Conservation (phyloP, 2,113 vertebrate species). For the Aldabrachelys gigantea region DNA sequence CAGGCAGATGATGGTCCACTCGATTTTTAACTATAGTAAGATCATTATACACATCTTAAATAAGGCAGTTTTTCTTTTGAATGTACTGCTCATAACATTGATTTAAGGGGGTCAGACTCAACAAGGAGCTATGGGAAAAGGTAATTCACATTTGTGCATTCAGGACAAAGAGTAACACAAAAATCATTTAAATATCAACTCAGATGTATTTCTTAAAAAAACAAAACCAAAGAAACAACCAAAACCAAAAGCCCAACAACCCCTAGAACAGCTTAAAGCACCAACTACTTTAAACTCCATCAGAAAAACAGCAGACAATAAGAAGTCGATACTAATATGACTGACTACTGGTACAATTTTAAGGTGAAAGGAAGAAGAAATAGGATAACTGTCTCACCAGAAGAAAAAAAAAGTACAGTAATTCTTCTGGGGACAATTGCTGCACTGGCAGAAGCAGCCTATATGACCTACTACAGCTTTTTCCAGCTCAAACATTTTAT, state of each 20-base stretch:
- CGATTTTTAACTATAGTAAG: too few species aligned
- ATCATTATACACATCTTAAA: too few species aligned
- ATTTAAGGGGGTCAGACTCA: too few species aligned
- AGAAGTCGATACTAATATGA: too few species aligned
- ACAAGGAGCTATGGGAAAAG: too few species aligned
- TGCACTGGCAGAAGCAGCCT: background rate
- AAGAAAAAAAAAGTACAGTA: background rate
- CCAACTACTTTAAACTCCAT: too few species aligned
- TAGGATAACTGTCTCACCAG: background rate
- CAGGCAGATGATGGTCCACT: too few species aligned
- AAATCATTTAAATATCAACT: constrained; percentile 32
- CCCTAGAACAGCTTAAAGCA: too few species aligned
- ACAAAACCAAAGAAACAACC: background rate
- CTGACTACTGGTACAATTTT: background rate
- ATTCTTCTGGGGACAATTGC: background rate
- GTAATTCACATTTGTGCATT: background rate
- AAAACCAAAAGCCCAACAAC: too few species aligned
- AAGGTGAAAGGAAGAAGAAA: background rate
- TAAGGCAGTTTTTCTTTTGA: too few species aligned
- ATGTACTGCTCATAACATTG: too few species aligned
- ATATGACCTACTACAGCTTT: background rate
- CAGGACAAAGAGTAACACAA: background rate
- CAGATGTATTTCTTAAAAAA: constrained; percentile 1
- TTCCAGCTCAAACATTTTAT: background rate
- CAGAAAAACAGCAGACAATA: too few species aligned